Evolutionary conservation across 2,888 invertebrate genomes (phyloP).

Genomic region (Notocelia uddmanniana): DNA sequence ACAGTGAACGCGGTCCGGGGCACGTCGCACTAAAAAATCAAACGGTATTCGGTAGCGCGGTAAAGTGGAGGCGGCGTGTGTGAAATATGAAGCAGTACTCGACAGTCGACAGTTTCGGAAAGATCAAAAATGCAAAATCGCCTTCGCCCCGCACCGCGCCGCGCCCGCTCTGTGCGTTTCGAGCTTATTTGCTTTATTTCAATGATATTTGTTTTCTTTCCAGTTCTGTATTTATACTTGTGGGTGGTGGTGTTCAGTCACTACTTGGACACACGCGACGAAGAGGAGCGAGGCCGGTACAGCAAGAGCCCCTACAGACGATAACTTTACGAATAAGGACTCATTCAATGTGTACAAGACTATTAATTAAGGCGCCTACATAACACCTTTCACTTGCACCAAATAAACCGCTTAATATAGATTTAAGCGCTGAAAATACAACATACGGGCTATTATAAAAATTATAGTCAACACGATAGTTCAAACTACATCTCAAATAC

Average conservation of each 20-base stretch:
- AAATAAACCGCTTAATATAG: too few species aligned
- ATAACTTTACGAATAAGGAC: slow-evolving; percentile 58
- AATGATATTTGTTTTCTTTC: not conserved
- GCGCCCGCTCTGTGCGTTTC: too few species aligned
- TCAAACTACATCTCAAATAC: not conserved
- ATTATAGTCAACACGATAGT: not conserved
- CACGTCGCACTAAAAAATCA: too few species aligned
- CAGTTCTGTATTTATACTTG: slow-evolving; percentile 92
- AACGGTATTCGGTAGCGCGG: too few species aligned
- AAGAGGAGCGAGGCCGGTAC: slow-evolving; percentile 90
- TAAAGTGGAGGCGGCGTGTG: too few species aligned
- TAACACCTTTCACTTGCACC: not conserved
- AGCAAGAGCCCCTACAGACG: slow-evolving; percentile 89
- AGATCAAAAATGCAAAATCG: too few species aligned
- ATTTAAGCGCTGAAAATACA: not conserved
- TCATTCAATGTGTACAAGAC: slow-evolving; percentile 1
- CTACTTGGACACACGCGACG: slow-evolving; percentile 90
- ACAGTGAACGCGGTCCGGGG: too few species aligned
- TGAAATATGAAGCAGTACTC: too few species aligned
- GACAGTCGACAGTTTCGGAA: too few species aligned
- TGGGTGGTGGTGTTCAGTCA: slow-evolving; percentile 95
- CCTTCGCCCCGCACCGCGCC: too few species aligned
- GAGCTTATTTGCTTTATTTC: too few species aligned
- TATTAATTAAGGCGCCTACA: slow-evolving; percentile 12
- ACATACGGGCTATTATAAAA: not conserved